These are phyloP conservation scores for Sebastes paucispinis DNA, from an alignment of 2,797 vertebrate species.

Conservation along the genomic window DNA sequence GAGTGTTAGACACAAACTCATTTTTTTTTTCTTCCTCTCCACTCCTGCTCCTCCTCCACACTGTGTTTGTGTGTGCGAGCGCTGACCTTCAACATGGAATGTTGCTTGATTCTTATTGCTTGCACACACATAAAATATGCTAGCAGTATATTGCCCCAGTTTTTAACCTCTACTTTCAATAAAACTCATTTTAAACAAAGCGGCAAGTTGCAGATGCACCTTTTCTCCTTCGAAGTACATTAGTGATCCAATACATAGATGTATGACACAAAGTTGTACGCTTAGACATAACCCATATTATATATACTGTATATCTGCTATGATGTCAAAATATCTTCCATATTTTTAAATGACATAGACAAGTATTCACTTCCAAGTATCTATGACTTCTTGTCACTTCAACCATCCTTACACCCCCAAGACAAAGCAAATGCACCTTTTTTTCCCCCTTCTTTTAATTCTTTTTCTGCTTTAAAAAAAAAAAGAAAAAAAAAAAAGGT, in stretches of 20 bases:
- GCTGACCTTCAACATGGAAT: constrained; percentile 39
- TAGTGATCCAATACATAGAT: constrained; percentile 4
- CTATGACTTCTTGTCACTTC: neutral
- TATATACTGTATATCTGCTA: neutral
- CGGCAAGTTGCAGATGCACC: constrained; percentile 4
- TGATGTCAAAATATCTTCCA: neutral
- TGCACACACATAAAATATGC: neutral
- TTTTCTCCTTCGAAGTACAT: constrained; percentile 5
- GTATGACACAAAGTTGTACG: neutral
- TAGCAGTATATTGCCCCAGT: constrained; percentile 11
- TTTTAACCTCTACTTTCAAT: constrained; percentile 34
- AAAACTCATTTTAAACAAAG: constrained; percentile 16
- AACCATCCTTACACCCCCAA: neutral
- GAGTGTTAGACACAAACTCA: constrained; percentile 48
- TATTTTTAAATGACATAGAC: neutral
- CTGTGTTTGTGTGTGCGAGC: constrained; percentile 4
- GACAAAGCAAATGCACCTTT: neutral
- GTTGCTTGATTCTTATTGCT: constrained; percentile 13
- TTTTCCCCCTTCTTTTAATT: neutral
- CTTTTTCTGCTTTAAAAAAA: neutral
- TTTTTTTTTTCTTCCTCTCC: constrained; percentile 18
- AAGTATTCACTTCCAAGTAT: neutral
- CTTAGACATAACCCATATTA: neutral
- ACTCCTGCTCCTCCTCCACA: neutral
- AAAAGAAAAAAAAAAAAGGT: neutral